These are phyloP conservation scores for Campaea margaritaria DNA, from an alignment of 2,888 invertebrate genomes.

Conservation along the genomic window DNA sequence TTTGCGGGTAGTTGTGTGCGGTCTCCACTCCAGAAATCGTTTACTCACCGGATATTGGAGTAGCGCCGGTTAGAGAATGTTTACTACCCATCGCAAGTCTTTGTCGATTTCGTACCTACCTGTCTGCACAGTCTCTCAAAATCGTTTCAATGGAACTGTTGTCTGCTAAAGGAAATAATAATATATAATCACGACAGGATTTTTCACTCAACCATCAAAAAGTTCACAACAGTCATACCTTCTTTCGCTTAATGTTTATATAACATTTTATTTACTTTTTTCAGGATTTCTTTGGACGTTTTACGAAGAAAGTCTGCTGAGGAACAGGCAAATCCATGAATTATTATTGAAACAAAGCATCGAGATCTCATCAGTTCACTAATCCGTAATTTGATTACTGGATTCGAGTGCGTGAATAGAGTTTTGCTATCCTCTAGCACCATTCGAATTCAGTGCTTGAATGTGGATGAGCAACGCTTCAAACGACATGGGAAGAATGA, in stretches of 20 bases:
- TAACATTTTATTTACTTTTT: not conserved
- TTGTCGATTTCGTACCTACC: not conserved
- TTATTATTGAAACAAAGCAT: not conserved
- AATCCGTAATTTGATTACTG: conserved; percentile 86
- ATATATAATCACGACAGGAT: too few relatives aligned
- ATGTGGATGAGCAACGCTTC: conserved; percentile 64
- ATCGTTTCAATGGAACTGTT: not conserved
- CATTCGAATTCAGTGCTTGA: conserved; percentile 88
- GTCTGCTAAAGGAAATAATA: too few relatives aligned
- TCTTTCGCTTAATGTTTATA: too few relatives aligned
- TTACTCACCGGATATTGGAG: conserved; percentile 38
- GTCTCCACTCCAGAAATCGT: conserved; percentile 39
- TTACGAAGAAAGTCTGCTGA: not conserved
- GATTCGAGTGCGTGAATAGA: conserved; percentile 88
- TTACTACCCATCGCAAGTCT: conserved; percentile 16
- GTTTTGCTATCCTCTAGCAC: conserved; percentile 86
- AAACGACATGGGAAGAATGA: not conserved
- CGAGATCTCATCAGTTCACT: not conserved
- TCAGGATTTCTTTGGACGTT: too few relatives aligned
- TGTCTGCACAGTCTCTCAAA: not conserved
- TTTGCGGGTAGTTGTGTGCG: conserved; percentile 36
- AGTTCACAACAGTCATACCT: too few relatives aligned
- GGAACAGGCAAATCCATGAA: not conserved
- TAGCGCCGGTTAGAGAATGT: conserved; percentile 31
- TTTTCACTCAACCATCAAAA: too few relatives aligned